Evolutionary conservation across 2,113 vertebrate genomes (phyloP).

Genomic region (Alligator sinensis): DNA sequence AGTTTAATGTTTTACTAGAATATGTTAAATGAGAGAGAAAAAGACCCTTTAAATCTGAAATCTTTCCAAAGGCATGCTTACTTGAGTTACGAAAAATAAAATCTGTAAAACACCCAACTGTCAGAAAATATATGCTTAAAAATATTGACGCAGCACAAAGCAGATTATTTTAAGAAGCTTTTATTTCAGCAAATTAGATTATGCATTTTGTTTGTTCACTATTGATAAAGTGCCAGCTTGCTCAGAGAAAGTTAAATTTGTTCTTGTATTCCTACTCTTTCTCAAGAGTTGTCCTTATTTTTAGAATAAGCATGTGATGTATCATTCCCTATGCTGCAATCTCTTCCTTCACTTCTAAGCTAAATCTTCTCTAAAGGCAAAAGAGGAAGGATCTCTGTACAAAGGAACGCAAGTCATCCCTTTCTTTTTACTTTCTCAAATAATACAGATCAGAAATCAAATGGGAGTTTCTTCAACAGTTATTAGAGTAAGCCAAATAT

Average conservation of each 20-base stretch:
- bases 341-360: background rate
- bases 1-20: background rate
- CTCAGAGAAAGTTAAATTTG: constrained; percentile 28
- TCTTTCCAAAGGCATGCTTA: background rate
- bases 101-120: background rate
- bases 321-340: constrained; percentile 1
- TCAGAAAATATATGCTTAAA: background rate
- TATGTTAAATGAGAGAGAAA: background rate
- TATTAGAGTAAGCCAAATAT: background rate
- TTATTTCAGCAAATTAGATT: background rate
- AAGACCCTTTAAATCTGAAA: background rate
- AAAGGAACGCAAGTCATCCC: background rate
- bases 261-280: constrained; percentile 29
- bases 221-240: background rate
- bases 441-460: background rate
- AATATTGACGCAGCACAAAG: background rate
- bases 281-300: constrained; percentile 58
- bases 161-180: background rate
- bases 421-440: rapidly evolving
- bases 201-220: background rate
- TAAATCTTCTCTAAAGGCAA: background rate
- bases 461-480: background rate
- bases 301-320: constrained; percentile 45
- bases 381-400: background rate
- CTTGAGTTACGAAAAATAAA: background rate